A percentile compares a stretch with the other conserved stretches of the same genome.
These are phyloP conservation scores for Tarsius wallacei DNA, from an alignment of 2,797 vertebrate species.

Conservation along the genomic window DNA sequence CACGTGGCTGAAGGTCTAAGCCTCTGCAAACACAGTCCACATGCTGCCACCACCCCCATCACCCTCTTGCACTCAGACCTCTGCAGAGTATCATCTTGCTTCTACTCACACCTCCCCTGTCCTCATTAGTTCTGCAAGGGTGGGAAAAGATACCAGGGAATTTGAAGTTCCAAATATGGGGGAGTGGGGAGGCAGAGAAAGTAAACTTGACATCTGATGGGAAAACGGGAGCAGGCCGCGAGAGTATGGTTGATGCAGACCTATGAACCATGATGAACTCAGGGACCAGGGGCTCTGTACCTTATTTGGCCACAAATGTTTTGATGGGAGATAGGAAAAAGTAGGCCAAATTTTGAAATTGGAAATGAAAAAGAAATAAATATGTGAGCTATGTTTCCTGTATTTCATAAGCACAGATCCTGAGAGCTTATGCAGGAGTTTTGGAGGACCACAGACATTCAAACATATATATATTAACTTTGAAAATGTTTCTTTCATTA, in stretches of 20 bases:
- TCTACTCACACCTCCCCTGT: not conserved
- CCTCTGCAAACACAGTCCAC: not conserved
- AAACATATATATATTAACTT: not conserved
- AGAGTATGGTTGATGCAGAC: not conserved
- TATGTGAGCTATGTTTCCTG: not conserved
- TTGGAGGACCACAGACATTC: not conserved
- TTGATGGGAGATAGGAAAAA: not conserved
- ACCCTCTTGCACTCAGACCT: not conserved
- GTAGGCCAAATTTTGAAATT: not conserved
- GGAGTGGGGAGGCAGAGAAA: not conserved
- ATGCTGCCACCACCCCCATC: accelerated
- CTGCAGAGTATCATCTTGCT: not conserved
- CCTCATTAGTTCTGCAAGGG: not conserved
- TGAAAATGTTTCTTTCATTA: conserved; percentile 88
- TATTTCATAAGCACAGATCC: not conserved
- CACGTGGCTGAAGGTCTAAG: not conserved
- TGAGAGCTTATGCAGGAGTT: not conserved
- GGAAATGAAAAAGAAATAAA: conserved; percentile 5
- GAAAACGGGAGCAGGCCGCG: not conserved
- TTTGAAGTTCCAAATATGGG: not conserved
- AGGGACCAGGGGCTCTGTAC: not conserved
- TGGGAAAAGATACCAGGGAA: not conserved
- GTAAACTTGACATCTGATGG: not conserved
- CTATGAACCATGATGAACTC: not conserved
- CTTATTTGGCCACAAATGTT: not conserved